phyloP scores from a whole-genome alignment of 2,113 vertebrate genomes.

The Sitta europaea region DNA sequence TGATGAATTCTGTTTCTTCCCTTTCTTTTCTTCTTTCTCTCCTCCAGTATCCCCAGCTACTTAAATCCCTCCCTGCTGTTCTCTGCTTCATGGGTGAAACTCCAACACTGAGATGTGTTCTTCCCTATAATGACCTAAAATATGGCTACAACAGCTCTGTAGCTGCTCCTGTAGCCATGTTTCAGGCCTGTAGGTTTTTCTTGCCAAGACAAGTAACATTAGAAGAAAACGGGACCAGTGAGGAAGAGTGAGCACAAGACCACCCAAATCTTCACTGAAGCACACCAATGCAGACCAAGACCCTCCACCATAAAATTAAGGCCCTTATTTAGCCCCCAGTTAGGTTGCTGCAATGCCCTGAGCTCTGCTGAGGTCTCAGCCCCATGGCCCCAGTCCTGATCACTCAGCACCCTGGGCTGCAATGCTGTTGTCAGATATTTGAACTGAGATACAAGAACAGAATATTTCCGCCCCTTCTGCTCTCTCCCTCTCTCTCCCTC shows the following conservation, averaged over 20 bases:
- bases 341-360: not conserved
- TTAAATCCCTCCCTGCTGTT: not conserved
- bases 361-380: not conserved
- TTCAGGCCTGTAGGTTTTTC: not conserved
- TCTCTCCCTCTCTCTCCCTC: conserved; percentile 17
- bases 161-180: not conserved
- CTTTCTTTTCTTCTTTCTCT: not conserved
- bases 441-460: conserved; percentile 33
- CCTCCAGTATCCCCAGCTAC: not conserved
- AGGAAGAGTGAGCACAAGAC: not conserved
- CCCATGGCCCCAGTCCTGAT: not conserved
- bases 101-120: not conserved
- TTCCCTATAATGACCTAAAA: not conserved
- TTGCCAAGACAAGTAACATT: not conserved
- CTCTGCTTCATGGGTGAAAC: not conserved
- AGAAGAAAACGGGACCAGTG: not conserved
- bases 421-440: conserved; percentile 29
- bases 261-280: not conserved
- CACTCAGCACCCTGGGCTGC: not conserved
- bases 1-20: not conserved
- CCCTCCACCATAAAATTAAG: not conserved
- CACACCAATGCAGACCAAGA: not conserved
- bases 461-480: conserved; percentile 41
- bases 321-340: not conserved
- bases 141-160: not conserved